Evolutionary conservation across 2,113 vertebrate genomes (phyloP), one percentile per base, ranked within the genome.

Genomic region (Lates calcarifer): DNA sequence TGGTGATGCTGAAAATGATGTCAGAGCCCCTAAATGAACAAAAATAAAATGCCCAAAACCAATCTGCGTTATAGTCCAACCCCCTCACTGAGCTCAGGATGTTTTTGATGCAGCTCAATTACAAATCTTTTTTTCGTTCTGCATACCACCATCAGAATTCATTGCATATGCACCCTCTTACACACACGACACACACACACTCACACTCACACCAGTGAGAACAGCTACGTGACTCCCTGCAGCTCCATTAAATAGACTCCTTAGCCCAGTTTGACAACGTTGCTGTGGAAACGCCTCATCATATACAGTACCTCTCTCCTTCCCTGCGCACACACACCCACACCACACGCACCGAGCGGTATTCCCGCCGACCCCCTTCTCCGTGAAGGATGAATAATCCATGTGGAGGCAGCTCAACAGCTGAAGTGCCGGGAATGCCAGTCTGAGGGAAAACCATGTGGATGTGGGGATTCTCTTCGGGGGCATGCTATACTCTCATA

Each of bases 281-380:
- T 94, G 80, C 91, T 65, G 20, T 92, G 92, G 93, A 88, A 90
- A 94, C 92, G 49, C 71, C 74, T 81, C 82, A 45, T 91, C 93
- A 84, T 76, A 77, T 76, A 75, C 57, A 72, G 47, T 61, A 47
- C 63, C 70, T 66, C 83, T 75, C 74, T 81, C 77, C 61, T 83
- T 66, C 45, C 35, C 22, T 60, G 49, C 70, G n/a, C n/a, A 35
- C 85, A 57, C 83, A 73, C 90, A 37, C 90, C 56, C 88, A 77
- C 88, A 78, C 28, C 49, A 26, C 82, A 84, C 69, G 41, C 78
- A 82, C 33, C 17, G 24, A 83, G 86, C 51, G 86, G 87, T 70
- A 83, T 86, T 90, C 92, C 91, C 57, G 15, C 79, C 67, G 2
- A 75, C 71, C 66, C 76, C 69, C 79, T 86, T 58, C 70, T 78